Conservation (phyloP, 2,113 vertebrate genomes). For the Cyanoderma ruficeps region DNA sequence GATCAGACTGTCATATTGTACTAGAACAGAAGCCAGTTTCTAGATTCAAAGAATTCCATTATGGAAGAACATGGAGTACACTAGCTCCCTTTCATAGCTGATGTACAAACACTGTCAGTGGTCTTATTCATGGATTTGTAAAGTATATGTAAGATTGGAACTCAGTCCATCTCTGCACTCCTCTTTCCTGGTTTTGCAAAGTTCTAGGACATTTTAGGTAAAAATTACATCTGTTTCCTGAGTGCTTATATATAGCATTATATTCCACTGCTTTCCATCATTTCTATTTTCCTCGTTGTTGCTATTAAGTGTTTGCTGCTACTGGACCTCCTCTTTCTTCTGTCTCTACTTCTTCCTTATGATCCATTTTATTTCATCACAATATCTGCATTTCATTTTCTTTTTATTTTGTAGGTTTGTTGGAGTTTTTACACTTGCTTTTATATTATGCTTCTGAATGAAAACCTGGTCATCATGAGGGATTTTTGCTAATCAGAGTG, state of each 20-base stretch:
- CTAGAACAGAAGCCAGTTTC: not conserved
- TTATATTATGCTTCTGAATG: not conserved
- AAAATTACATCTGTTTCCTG: not conserved
- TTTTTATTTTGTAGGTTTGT: not conserved
- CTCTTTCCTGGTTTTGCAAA: not conserved
- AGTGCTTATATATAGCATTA: not conserved
- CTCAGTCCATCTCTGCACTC: not conserved
- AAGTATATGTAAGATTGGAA: not conserved
- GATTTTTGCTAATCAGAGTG: not conserved
- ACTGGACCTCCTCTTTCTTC: not conserved
- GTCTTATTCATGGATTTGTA: not conserved
- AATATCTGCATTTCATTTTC: not conserved
- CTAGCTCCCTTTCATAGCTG: not conserved
- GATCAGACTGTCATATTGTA: not conserved
- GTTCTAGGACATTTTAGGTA: not conserved
- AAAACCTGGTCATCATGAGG: not conserved
- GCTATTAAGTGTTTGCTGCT: not conserved
- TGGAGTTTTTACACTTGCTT: not conserved
- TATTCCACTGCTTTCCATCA: not conserved
- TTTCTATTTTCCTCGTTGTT: not conserved
- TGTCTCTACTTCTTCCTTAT: not conserved
- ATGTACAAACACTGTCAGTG: not conserved
- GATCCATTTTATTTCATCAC: not conserved
- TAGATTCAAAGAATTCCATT: not conserved
- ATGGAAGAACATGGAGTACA: not conserved